These are phyloP conservation scores for Pogonocherus hispidulus DNA, from an alignment of 2,888 invertebrate genomes.

Conservation along the genomic window DNA sequence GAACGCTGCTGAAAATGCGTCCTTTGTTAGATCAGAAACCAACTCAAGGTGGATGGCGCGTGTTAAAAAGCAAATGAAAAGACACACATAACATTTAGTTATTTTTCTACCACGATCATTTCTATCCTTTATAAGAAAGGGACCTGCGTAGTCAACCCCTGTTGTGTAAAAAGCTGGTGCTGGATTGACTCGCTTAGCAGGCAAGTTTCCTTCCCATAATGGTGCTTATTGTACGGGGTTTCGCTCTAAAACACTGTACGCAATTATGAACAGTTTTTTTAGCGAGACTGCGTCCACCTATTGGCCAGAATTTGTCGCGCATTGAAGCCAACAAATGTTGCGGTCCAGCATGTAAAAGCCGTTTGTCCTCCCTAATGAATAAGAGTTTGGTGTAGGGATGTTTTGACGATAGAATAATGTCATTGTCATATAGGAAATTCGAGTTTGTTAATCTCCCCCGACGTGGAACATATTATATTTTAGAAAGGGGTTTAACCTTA, in stretches of 20 bases:
- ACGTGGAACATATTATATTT: neutral
- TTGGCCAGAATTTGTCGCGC: neutral
- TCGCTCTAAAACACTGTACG: conserved; percentile 5
- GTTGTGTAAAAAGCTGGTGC: neutral
- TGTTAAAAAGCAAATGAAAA: neutral
- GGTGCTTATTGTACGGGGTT: neutral
- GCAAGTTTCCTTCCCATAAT: neutral
- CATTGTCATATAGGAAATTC: neutral
- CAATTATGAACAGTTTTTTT: conserved; percentile 3
- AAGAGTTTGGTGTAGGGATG: no score
- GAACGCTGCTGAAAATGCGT: no score
- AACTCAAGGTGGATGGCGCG: neutral
- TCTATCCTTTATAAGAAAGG: conserved; percentile 1
- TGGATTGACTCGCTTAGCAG: neutral
- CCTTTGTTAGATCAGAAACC: neutral
- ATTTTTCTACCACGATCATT: neutral
- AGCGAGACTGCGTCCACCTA: neutral
- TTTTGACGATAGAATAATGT: conserved; percentile 5
- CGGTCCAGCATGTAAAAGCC: conserved; percentile 6
- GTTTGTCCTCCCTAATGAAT: neutral
- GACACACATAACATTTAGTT: conserved; percentile 8
- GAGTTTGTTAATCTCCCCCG: neutral
- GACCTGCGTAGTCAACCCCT: neutral
- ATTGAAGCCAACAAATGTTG: neutral
- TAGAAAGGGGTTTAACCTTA: neutral